These are phyloP conservation scores for Ferdinandea cuprea DNA, from an alignment of 2,888 invertebrate species.

Conservation along the genomic window DNA sequence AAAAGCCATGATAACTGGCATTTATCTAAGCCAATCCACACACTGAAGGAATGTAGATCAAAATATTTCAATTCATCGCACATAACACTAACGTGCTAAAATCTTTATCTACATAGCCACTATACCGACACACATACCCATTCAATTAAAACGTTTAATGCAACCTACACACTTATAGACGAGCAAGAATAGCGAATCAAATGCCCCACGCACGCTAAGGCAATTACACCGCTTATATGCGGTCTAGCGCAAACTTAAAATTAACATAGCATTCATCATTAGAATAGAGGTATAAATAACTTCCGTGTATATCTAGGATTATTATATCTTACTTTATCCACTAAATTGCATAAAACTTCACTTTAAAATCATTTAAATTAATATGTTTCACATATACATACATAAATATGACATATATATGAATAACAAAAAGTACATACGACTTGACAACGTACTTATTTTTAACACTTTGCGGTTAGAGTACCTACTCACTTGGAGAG, in stretches of 20 bases:
- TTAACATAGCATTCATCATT: not conserved
- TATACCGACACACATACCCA: constrained; percentile 38
- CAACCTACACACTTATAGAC: constrained; percentile 32
- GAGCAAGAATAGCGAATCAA: not conserved
- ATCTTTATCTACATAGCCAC: not conserved
- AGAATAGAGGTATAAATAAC: not conserved
- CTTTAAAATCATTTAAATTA: no score
- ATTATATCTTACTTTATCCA: not conserved
- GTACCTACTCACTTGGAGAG: not conserved
- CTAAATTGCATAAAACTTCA: no score
- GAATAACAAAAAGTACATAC: not conserved
- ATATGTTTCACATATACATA: no score
- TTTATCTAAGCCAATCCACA: constrained; percentile 22
- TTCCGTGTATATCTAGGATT: not conserved
- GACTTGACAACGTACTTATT: not conserved
- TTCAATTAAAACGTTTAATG: constrained; percentile 41
- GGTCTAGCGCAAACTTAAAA: constrained; percentile 4
- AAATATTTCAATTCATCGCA: constrained; percentile 32
- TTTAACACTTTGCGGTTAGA: not conserved
- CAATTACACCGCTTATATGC: not conserved
- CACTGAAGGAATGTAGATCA: constrained; percentile 41
- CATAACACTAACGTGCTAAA: constrained; percentile 17
- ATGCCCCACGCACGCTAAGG: constrained; percentile 10
- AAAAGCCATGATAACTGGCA: not conserved
- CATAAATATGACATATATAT: no score